Percentiles rank a stretch among this genome's conserved stretches.
These are phyloP conservation scores for Siderastrea siderea DNA, from an alignment of 92 coral and sea anemone genomes.

Conservation along the genomic window DNA sequence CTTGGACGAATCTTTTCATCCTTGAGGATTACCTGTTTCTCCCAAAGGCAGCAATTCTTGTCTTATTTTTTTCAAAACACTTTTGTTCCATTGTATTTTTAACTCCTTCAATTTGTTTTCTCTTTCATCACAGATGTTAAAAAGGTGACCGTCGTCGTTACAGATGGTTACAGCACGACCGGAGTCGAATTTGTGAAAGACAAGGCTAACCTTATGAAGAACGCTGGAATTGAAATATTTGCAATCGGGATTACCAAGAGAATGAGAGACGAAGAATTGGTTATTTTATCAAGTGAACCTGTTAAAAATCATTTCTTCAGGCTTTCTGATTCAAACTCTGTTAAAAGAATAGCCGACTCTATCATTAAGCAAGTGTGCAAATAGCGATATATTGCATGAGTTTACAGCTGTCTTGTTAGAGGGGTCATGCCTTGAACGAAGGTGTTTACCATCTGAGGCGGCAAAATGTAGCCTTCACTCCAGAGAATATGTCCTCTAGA, in stretches of 20 bases:
- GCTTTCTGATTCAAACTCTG: not conserved
- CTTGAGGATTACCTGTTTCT: no score
- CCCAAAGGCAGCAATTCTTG: no score
- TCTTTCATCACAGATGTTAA: conserved; percentile 26
- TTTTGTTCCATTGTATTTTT: no score
- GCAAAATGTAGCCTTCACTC: no score
- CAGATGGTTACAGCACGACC: conserved; percentile 50
- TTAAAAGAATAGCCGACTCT: not conserved
- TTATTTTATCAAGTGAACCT: conserved; percentile 38
- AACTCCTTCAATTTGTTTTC: not conserved
- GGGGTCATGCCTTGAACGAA: no score
- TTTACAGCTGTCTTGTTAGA: no score
- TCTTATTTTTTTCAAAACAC: no score
- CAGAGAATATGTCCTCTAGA: no score
- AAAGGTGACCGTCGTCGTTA: conserved; percentile 55
- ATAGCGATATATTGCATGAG: not conserved
- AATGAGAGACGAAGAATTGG: conserved; percentile 28
- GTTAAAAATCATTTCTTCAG: conserved; percentile 22
- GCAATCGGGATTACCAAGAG: conserved; percentile 43
- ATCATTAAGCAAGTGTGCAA: conserved; percentile 1
- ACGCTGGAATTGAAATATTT: conserved; percentile 54
- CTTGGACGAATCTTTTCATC: no score
- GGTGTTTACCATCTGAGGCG: no score
- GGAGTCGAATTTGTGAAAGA: conserved; percentile 39
- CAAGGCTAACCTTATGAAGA: conserved; percentile 11